phyloP scores from a whole-genome alignment of 2,113 vertebrate genomes.

The Syngnathoides biaculeatus region DNA sequence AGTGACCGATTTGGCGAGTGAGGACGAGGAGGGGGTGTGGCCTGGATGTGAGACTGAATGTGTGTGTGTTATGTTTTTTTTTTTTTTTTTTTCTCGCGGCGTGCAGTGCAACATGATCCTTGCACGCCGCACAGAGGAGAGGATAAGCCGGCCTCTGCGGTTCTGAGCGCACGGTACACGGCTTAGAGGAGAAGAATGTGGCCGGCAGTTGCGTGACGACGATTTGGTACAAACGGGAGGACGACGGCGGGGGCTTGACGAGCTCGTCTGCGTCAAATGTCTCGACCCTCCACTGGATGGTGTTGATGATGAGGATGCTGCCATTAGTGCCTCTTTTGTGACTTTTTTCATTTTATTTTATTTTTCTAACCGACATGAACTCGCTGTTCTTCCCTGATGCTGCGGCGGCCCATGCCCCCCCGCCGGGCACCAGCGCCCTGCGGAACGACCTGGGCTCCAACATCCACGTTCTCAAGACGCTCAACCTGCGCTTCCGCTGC shows the following conservation, averaged over 20 bases:
- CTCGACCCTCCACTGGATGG: slow-evolving; percentile 3
- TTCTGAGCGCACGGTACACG: neutral
- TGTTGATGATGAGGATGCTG: slow-evolving; percentile 40
- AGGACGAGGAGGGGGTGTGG: slow-evolving; percentile 44
- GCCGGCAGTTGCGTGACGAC: slow-evolving; percentile 11
- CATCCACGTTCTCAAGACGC: slow-evolving; percentile 87
- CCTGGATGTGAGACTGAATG: neutral
- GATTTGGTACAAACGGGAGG: neutral
- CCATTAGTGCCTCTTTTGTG: slow-evolving; percentile 34
- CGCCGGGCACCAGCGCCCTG: slow-evolving; percentile 76
- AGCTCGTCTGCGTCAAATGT: slow-evolving; percentile 63
- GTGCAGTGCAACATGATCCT: slow-evolving; percentile 67
- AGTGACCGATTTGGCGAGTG: slow-evolving; percentile 9
- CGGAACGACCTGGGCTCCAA: slow-evolving; percentile 88
- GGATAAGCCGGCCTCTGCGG: slow-evolving; percentile 28
- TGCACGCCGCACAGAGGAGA: slow-evolving; percentile 43
- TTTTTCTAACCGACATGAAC: slow-evolving; percentile 68
- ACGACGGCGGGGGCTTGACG: slow-evolving; percentile 18
- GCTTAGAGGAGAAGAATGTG: neutral
- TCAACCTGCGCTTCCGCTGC: slow-evolving; percentile 87
- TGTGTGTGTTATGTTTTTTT: neutral
- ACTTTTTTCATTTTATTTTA: slow-evolving; percentile 21
- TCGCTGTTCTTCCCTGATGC: slow-evolving; percentile 79
- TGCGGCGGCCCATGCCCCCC: slow-evolving; percentile 47
- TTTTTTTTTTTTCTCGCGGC: slow-evolving; percentile 43